These are phyloP conservation scores for Eubasilissa splendida DNA, from an alignment of 2,888 invertebrate genomes.

Conservation along the genomic window DNA sequence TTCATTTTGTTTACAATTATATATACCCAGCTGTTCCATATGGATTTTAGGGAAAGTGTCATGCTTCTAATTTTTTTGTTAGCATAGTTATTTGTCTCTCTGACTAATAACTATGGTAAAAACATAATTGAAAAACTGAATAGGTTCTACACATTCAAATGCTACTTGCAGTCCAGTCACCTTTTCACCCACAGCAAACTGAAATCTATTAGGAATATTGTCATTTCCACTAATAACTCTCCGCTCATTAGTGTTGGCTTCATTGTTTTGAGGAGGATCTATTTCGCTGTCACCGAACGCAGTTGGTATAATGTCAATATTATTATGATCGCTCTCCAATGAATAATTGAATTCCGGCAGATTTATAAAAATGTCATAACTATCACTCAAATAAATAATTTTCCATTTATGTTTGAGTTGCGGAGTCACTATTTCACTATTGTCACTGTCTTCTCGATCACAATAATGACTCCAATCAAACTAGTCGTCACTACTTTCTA, in stretches of 20 bases:
- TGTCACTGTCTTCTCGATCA: neutral
- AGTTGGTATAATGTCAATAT: neutral
- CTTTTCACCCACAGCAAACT: neutral
- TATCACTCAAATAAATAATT: no score
- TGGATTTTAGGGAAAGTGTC: no score
- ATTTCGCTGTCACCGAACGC: neutral
- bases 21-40: no score
- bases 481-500: neutral
- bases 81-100: no score
- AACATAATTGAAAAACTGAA: no score
- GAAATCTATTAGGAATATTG: conserved; percentile 10
- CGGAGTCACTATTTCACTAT: neutral
- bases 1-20: no score
- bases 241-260: neutral
- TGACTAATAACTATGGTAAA: no score
- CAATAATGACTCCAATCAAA: neutral
- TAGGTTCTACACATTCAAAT: neutral
- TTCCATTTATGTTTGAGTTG: no score
- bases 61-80: no score
- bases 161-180: neutral
- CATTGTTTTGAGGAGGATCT: neutral
- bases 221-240: conserved; percentile 2
- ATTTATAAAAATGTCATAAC: no score
- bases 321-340: no score
- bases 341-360: no score